A percentile compares a stretch with the other conserved stretches of the same genome.
Evolutionary conservation across 2,797 vertebrate genomes (phyloP).

Genomic region (Pampus argenteus): DNA sequence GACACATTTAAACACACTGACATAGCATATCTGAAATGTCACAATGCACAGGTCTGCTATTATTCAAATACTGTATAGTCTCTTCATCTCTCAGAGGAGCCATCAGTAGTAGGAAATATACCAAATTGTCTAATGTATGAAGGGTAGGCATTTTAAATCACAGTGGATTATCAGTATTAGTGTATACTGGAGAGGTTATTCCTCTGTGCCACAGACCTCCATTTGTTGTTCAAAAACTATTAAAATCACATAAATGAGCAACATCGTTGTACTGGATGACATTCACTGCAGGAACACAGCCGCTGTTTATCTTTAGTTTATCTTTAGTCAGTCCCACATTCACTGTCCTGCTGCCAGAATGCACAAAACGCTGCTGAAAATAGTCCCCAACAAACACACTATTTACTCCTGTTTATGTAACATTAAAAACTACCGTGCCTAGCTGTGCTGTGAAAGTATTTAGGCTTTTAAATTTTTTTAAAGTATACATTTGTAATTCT

Average conservation of each 20-base stretch:
- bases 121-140: background rate
- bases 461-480: background rate
- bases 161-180: background rate
- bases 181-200: background rate
- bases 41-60: background rate
- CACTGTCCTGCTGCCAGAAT: background rate
- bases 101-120: background rate
- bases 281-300: conserved; percentile 21
- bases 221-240: conserved; percentile 19
- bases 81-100: background rate
- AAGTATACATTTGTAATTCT: too few species aligned
- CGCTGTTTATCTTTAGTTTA: conserved; percentile 9
- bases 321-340: conserved; percentile 10
- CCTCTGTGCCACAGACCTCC: conserved; percentile 7
- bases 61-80: background rate
- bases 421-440: background rate
- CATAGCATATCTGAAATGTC: background rate
- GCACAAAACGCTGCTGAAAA: conserved; percentile 10
- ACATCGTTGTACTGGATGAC: conserved; percentile 6
- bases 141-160: background rate
- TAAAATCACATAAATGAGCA: conserved; percentile 23
- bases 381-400: too few species aligned
- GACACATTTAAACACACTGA: background rate
- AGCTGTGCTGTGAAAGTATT: background rate
- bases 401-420: background rate